phyloP scores from a whole-genome alignment of 1,140 invertebrate species.

The Galleria mellonella region DNA sequence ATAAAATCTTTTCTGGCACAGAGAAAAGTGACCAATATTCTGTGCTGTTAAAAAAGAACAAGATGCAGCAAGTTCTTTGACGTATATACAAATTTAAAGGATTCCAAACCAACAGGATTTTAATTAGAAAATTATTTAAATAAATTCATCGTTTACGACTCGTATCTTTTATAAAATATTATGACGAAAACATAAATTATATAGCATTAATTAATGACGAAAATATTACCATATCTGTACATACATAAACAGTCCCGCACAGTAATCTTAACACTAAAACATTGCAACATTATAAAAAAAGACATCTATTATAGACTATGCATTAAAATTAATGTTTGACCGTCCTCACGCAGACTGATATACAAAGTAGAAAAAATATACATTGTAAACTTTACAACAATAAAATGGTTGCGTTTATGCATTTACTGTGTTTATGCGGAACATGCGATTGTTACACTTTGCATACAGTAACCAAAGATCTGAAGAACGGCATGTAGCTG shows the following conservation, averaged over 20 bases:
- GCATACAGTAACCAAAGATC: conserved; percentile 9
- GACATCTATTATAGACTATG: conserved; percentile 36
- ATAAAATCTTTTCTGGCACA: conserved; percentile 29
- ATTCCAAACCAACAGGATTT: conserved; percentile 3
- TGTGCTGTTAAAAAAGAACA: conserved; percentile 4
- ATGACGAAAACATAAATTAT: background rate
- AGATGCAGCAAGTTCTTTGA: conserved; percentile 27
- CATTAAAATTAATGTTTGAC: conserved; percentile 35
- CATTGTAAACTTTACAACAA: conserved; percentile 39
- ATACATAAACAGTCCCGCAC: conserved; percentile 38
- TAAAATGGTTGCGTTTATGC: conserved; percentile 4
- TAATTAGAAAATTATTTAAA: conserved; percentile 9
- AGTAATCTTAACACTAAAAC: conserved; percentile 41
- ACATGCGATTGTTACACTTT: background rate
- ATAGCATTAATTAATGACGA: conserved; percentile 4
- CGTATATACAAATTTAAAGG: conserved; percentile 29
- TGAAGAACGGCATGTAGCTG: background rate
- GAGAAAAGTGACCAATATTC: conserved; percentile 17
- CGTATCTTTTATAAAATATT: background rate
- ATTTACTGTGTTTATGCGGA: background rate
- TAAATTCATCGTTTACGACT: conserved; percentile 7
- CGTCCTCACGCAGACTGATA: conserved; percentile 44
- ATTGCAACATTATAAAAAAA: conserved; percentile 52
- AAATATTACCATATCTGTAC: conserved; percentile 27
- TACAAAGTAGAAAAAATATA: conserved; percentile 72